phyloP scores from a whole-genome alignment of 1,140 invertebrate species.

The Anastatus disparis region DNA sequence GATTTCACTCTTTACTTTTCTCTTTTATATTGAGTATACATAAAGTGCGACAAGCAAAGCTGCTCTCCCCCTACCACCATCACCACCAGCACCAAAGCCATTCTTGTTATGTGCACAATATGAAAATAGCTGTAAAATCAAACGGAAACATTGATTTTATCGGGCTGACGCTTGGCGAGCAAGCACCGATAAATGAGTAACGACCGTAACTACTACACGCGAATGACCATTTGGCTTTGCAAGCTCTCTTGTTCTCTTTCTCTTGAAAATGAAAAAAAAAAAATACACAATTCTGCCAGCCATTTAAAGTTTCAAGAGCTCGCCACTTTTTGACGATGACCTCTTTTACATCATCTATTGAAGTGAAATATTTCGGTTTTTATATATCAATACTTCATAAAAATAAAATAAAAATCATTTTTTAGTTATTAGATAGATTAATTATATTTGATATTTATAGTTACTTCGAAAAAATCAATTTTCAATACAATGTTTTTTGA shows the following conservation, averaged over 20 bases:
- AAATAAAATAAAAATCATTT: no score
- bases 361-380: slow-evolving; percentile 18
- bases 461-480: no score
- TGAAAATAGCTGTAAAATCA: slow-evolving; percentile 41
- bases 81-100: neutral
- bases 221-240: neutral
- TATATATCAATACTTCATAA: no score
- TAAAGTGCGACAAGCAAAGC: neutral
- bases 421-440: no score
- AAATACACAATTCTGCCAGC: slow-evolving; percentile 20
- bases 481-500: no score
- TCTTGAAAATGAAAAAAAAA: no score
- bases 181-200: slow-evolving; percentile 36
- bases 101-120: neutral
- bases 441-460: no score
- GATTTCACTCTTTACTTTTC: neutral
- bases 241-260: neutral
- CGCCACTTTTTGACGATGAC: slow-evolving; percentile 17
- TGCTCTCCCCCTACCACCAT: neutral
- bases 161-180: slow-evolving; percentile 21
- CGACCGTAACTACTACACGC: slow-evolving; percentile 26
- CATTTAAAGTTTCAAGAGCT: slow-evolving; percentile 28
- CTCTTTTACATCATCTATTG: neutral
- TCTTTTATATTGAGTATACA: no score
- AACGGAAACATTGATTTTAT: slow-evolving; percentile 42